Evolutionary conservation across 2,888 invertebrate species (phyloP), one percentile per base, ranked within the genome.

Genomic region (Andrena trimmerana): DNA sequence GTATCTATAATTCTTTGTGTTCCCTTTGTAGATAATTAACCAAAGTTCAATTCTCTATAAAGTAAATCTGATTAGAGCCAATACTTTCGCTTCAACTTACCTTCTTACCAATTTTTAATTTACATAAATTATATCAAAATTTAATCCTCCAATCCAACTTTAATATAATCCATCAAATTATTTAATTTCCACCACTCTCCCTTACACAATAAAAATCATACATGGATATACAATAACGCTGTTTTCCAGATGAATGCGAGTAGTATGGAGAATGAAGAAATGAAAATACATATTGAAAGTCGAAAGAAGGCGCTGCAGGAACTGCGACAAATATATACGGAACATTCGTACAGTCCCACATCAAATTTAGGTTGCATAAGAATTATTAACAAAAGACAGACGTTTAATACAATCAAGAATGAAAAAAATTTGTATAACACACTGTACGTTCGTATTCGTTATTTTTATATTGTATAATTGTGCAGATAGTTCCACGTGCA

Each of bases 281-380:
- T 69, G 24, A 27, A 74, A 24, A 10, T 16, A 36, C 66, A 70
- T 29, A n/a, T 13, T 50, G 65, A 71, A 62, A 57, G 20, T 24
- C 70, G 69, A 8, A 75, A 74, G 33, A 60, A 52, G 27, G 24
- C 75, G 27, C 57, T 82, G 27, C 31, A n/a, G n/a, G 48, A 75
- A 62, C 50, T 81, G 13, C 50, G 67, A 16, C 3, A 36, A 31
- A 42, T 50, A 52, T 75, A 42, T 7, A 33, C 2, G 8, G 57
- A 62, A 7, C 4, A 66, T 52, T 42, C 20, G 6, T 4, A 36
- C 5, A 2, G 0, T 16, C 27, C 1, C 0, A 48, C 24, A 20
- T 50, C 2, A 8, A 20, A 80, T 31, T 20, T 42, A 80, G 67
- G 72, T 81, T 68, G 13, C 16, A 29, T 6, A 29, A 81, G 3